Evolutionary conservation across 2,888 invertebrate genomes (phyloP).

Genomic region (Dynastes tityus): DNA sequence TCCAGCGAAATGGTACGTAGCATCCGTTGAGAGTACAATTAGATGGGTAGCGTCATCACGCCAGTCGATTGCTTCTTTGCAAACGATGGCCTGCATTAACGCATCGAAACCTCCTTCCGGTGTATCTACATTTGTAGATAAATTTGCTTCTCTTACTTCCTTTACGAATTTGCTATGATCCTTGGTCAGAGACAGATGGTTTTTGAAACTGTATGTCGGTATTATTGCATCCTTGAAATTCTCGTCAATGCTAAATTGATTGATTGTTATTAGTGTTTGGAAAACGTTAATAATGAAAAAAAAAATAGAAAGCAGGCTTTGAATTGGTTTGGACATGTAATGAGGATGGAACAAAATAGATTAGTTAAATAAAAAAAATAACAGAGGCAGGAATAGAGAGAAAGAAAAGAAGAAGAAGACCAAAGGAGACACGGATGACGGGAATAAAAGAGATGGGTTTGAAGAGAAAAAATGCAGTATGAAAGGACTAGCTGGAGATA

Average conservation of each 20-base stretch:
- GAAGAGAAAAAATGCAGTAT: no score
- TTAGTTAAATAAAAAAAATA: no score
- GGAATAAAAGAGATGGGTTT: no score
- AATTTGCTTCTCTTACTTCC: slow-evolving; percentile 67
- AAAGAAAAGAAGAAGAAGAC: no score
- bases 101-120: slow-evolving; percentile 91
- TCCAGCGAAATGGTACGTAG: slow-evolving; percentile 83
- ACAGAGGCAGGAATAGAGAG: no score
- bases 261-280: no score
- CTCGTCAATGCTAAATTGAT: not conserved
- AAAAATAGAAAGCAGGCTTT: no score
- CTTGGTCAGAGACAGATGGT: slow-evolving; percentile 79
- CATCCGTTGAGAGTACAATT: slow-evolving; percentile 85
- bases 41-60: slow-evolving; percentile 81
- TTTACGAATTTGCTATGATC: slow-evolving; percentile 71
- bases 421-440: no score
- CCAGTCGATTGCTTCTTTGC: slow-evolving; percentile 84
- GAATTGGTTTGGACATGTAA: no score
- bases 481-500: no score
- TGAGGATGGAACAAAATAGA: no score
- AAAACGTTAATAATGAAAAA: no score
- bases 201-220: slow-evolving; percentile 82
- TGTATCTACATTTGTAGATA: slow-evolving; percentile 72
- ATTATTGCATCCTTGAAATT: slow-evolving; percentile 50
- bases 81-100: slow-evolving; percentile 87